phyloP scores from a whole-genome alignment of 53 echinoderm and acorn worm species.

The Luidia sarsii region DNA sequence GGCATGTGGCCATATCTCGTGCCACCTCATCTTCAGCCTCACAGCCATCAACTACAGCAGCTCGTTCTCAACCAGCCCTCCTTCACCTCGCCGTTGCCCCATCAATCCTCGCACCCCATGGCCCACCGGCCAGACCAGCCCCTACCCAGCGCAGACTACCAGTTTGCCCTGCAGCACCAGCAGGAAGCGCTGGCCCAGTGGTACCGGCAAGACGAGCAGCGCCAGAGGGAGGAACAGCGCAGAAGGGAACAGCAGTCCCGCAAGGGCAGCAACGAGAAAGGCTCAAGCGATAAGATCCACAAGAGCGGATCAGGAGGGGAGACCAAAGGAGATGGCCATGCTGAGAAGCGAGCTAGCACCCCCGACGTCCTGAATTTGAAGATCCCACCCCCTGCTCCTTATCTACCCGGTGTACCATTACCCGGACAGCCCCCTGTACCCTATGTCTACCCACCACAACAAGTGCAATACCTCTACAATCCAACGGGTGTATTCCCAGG shows the following conservation, averaged over 20 bases:
- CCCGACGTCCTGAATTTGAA: constrained; percentile 50
- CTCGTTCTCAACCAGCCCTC: constrained; percentile 82
- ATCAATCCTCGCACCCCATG: constrained; percentile 67
- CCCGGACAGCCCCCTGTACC: constrained; percentile 65
- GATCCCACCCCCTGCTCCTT: constrained; percentile 56
- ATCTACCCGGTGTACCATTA: constrained; percentile 64
- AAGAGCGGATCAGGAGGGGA: constrained; percentile 52
- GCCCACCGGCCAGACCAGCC: constrained; percentile 60
- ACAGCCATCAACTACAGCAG: constrained; percentile 84
- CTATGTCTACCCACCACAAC: constrained; percentile 77
- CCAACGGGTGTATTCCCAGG: constrained; percentile 54
- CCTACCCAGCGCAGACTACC: constrained; percentile 62
- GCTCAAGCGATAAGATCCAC: constrained; percentile 9
- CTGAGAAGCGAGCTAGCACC: constrained; percentile 52
- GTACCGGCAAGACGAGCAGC: constrained; percentile 67
- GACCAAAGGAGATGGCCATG: constrained; percentile 47
- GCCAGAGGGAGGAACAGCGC: constrained; percentile 59
- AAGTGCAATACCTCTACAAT: constrained; percentile 83
- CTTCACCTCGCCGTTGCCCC: constrained; percentile 59
- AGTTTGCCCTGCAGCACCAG: constrained; percentile 74
- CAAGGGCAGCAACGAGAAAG: constrained; percentile 29
- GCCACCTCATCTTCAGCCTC: constrained; percentile 72
- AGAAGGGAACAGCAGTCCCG: constrained; percentile 65
- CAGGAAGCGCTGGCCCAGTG: constrained; percentile 69
- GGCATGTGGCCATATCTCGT: constrained; percentile 74